A percentile compares a stretch with the other conserved stretches of the same genome.
These are phyloP conservation scores for Phenganax stokvisi DNA, from an alignment of 92 coral and sea anemone species.

Conservation along the genomic window DNA sequence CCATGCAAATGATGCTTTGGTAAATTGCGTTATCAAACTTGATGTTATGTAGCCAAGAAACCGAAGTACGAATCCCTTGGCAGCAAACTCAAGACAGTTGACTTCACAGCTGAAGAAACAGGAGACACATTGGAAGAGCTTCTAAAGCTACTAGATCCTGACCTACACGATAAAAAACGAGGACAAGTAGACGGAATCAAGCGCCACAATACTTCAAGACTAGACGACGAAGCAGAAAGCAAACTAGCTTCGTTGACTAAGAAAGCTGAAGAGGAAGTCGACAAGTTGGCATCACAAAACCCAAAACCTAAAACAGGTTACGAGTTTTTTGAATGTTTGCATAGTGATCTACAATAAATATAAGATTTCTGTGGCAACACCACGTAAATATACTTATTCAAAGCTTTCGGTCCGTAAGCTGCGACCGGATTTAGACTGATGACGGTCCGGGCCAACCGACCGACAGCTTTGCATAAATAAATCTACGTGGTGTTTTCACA, in stretches of 20 bases:
- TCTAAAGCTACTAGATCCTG: slow-evolving; percentile 29
- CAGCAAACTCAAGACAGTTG: slow-evolving; percentile 34
- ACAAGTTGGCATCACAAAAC: slow-evolving; percentile 36
- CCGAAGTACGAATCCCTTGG: slow-evolving; percentile 27
- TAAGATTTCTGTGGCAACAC: not conserved
- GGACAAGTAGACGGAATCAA: slow-evolving; percentile 18
- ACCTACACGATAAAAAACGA: slow-evolving; percentile 31
- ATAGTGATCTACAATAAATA: not conserved
- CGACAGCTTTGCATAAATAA: too few species aligned
- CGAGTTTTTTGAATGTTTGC: too few species aligned
- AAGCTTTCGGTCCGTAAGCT: too few species aligned
- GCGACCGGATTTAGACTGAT: too few species aligned
- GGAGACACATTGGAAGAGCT: slow-evolving; percentile 39
- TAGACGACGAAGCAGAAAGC: slow-evolving; percentile 21
- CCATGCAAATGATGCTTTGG: not conserved
- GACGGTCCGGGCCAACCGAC: too few species aligned
- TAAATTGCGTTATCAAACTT: not conserved
- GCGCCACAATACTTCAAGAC: not conserved
- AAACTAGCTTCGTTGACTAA: slow-evolving; percentile 57
- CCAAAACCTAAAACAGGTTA: slow-evolving; percentile 36
- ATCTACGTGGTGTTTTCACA: too few species aligned
- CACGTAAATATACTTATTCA: not conserved
- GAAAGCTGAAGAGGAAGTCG: slow-evolving; percentile 92
- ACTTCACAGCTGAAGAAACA: slow-evolving; percentile 35
- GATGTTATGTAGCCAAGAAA: not conserved